These are phyloP conservation scores for Diplodus puntazzo DNA, from an alignment of 2,797 vertebrate species.

Conservation along the genomic window DNA sequence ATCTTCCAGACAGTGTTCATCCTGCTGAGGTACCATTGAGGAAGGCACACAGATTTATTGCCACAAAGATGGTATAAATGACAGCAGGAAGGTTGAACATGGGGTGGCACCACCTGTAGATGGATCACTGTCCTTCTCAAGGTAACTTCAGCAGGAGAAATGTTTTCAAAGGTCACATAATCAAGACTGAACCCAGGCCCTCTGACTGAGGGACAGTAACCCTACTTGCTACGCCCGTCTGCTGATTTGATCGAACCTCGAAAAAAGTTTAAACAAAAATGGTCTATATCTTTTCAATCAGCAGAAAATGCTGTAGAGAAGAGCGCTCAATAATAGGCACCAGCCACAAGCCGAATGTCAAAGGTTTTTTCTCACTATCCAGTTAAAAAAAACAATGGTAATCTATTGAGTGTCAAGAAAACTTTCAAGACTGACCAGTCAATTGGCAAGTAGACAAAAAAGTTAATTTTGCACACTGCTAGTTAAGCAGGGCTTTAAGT, in stretches of 20 bases:
- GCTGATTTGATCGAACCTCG: conserved; percentile 11
- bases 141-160: conserved; percentile 1
- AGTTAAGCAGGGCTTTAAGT: background rate
- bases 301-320: background rate
- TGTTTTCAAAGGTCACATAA: background rate
- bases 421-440: no score
- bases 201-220: background rate
- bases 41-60: background rate
- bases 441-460: no score
- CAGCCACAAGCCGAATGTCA: no score
- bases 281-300: background rate
- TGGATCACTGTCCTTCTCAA: background rate
- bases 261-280: background rate
- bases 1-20: background rate
- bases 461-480: no score
- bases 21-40: background rate
- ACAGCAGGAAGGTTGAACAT: background rate
- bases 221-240: background rate
- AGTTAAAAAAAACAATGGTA: no score
- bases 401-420: no score
- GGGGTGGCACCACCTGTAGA: no score
- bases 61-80: background rate
- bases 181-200: background rate
- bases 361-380: no score
- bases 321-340: no score